Percentiles rank a stretch among this genome's conserved stretches.
Evolutionary conservation across 2,888 invertebrate species (phyloP).

Genomic region (Ernsta delagoae): DNA sequence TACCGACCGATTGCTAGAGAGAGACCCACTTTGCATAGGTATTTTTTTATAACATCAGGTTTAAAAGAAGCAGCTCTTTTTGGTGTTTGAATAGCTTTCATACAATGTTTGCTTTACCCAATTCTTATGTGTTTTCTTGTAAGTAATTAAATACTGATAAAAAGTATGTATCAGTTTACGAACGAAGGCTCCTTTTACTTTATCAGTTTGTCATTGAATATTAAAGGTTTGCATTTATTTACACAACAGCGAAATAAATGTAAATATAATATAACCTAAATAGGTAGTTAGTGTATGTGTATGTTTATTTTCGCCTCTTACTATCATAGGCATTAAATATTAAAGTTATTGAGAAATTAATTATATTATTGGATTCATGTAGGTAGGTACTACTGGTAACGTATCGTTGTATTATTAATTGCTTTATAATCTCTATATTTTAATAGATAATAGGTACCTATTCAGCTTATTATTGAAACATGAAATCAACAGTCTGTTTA

Average conservation of each 20-base stretch:
- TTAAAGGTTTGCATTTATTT: neutral
- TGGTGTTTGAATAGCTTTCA: neutral
- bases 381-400: too few relatives aligned
- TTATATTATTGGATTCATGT: too few relatives aligned
- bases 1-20: too few relatives aligned
- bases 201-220: neutral
- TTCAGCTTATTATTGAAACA: too few relatives aligned
- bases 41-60: neutral
- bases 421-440: neutral
- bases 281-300: too few relatives aligned
- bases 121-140: neutral
- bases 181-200: neutral
- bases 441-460: too few relatives aligned
- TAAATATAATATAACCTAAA: too few relatives aligned
- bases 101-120: slow-evolving; percentile 1
- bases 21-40: neutral
- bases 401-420: neutral
- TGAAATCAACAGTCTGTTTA: slow-evolving; percentile 39
- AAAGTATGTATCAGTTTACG: neutral
- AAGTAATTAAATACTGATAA: neutral
- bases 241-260: too few relatives aligned
- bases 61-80: neutral
- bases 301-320: too few relatives aligned
- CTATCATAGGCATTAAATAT: too few relatives aligned
- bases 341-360: too few relatives aligned